Evolutionary conservation across 2,797 vertebrate genomes (phyloP).

Genomic region (Chiloscyllium punctatum): DNA sequence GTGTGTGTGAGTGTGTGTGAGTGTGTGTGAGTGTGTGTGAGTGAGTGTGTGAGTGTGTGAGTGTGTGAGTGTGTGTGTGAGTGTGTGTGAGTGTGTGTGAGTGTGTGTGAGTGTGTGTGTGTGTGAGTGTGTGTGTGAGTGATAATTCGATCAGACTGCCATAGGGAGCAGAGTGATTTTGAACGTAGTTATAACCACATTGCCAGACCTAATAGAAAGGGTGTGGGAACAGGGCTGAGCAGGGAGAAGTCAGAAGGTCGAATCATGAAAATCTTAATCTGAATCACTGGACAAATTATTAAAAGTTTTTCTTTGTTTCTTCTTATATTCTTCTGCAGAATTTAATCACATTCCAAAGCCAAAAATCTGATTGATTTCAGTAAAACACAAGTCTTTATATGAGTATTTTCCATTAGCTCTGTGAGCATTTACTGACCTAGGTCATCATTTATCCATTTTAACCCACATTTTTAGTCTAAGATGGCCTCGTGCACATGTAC

Average conservation of each 20-base stretch:
- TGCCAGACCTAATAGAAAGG: too few relatives aligned
- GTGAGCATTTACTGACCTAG: not conserved
- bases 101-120: too few relatives aligned
- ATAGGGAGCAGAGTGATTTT: too few relatives aligned
- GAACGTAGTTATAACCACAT: too few relatives aligned
- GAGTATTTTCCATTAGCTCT: not conserved
- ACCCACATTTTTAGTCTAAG: not conserved
- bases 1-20: too few relatives aligned
- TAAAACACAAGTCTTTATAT: not conserved
- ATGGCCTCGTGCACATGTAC: not conserved
- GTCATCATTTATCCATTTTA: not conserved
- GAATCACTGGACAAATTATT: not conserved
- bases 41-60: too few relatives aligned
- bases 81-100: too few relatives aligned
- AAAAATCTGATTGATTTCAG: not conserved
- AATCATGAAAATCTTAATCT: not conserved
- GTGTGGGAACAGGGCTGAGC: too few relatives aligned
- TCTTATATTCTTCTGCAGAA: not conserved
- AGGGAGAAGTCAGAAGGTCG: not conserved
- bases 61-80: too few relatives aligned
- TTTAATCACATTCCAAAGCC: conserved; percentile 17
- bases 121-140: too few relatives aligned
- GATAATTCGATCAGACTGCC: too few relatives aligned
- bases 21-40: too few relatives aligned
- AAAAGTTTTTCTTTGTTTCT: not conserved